These are phyloP conservation scores for Sitta europaea DNA, from an alignment of 2,113 vertebrate genomes.

Conservation along the genomic window DNA sequence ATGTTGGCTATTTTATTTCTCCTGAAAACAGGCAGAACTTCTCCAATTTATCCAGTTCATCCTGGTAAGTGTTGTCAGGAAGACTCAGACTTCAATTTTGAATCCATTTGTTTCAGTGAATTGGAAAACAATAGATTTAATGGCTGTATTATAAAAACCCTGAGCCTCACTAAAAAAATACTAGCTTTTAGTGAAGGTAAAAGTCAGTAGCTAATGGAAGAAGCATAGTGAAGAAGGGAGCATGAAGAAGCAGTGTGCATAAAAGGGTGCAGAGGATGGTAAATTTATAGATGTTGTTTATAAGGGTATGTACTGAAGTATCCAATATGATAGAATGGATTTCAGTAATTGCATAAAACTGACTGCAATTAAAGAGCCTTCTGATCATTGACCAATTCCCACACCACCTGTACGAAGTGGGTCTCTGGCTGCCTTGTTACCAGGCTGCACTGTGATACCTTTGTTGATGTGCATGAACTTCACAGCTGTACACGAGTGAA, in stretches of 20 bases:
- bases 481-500: background rate
- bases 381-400: background rate
- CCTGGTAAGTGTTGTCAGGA: background rate
- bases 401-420: background rate
- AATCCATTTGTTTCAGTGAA: background rate
- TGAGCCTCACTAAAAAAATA: background rate
- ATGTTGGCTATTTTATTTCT: background rate
- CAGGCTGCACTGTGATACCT: background rate
- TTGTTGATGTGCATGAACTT: rapidly evolving
- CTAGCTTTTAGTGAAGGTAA: background rate
- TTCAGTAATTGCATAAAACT: background rate
- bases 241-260: background rate
- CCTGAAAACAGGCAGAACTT: background rate
- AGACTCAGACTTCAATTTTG: background rate
- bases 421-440: background rate
- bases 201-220: background rate
- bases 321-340: background rate
- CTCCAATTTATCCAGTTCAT: background rate
- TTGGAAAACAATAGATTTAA: background rate
- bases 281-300: background rate
- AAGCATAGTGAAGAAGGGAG: background rate
- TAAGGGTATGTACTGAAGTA: background rate
- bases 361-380: background rate
- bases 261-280: background rate
- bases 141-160: background rate